Base-by-base conservation (phyloP, 2,888 invertebrate genomes). In the Drosophila infuscata region DNA sequence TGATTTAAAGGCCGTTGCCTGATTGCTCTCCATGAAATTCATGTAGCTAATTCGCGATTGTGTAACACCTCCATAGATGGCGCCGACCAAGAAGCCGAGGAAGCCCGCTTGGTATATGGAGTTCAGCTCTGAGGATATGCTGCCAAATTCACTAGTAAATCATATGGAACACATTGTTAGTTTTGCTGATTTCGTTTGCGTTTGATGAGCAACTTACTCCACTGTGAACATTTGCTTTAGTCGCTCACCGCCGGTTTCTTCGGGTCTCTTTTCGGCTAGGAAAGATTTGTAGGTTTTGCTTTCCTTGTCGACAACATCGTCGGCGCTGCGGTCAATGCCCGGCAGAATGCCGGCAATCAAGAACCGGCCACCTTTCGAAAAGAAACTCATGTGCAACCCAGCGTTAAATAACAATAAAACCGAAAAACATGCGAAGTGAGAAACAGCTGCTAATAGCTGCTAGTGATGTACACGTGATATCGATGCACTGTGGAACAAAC, bases 1-100 rank as follows among this genome's bases (percentile, higher is more conserved):
- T 59, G 94, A 94, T 58, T 93, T 93, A 91, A 95, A 97, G 58
- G 94, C 94, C 5, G 96, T 95, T 11, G 96, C 97, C 93, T 96
- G 95, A 92, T 97, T 96, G 76, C 94, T 96, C 91, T 95, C 95
- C 91, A 97, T 95, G 82, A 96, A 97, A 82, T 95, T 94, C 49
- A 95, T 75, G 84, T 96, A 96, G 1, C 96, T 94, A 5, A 91
- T 89, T 79, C 94, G 94, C 15, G 96, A 95, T 78, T 94, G 93
- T 3, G 94, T 90, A 84, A 96, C 94, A 33, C 96, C 96, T 60
- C 96, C 96, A 87, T 95, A 94, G 51, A 95, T 78, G 0, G 94
- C 95, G 20, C 97, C 97, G 30, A 95, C 67, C 53, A 96, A 93
- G 4, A 94, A 92, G 20, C 96, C 96, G 70, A 94, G 82, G 52